Evolutionary conservation across 2,113 vertebrate species (phyloP).

Genomic region (Perca flavescens): DNA sequence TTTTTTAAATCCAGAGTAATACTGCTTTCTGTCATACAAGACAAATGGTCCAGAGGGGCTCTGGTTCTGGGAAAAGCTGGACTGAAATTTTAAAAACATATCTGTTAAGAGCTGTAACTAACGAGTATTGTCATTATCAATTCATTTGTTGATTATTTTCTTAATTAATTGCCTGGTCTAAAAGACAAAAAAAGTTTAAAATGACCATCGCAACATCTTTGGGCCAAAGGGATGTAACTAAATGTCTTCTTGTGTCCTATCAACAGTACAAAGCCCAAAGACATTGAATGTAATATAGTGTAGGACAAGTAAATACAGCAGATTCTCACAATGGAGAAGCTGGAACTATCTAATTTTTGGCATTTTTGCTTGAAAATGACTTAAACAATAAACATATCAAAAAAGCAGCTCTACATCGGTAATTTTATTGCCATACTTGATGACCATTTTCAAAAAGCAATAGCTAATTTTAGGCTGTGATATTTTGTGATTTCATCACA

Average conservation of each 20-base stretch:
- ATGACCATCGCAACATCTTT: neutral
- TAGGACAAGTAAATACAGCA: neutral
- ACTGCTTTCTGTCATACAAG: neutral
- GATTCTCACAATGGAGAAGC: neutral
- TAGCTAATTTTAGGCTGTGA: no score
- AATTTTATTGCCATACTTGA: no score
- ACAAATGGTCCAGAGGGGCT: neutral
- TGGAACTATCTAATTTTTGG: neutral
- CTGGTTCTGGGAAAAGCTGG: neutral
- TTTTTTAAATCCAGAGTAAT: neutral
- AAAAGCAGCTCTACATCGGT: neutral
- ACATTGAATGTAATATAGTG: neutral
- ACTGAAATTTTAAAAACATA: neutral
- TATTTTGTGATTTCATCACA: no score
- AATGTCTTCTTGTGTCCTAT: neutral
- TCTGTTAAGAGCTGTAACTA: neutral
- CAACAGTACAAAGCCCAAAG: neutral
- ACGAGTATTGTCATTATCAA: neutral
- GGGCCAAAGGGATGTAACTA: neutral
- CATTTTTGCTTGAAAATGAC: neutral
- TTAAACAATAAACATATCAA: no score
- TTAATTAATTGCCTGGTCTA: neutral
- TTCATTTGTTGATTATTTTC: neutral
- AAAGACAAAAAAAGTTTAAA: neutral
- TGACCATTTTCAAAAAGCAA: no score